phyloP scores from a whole-genome alignment of 1,140 invertebrate genomes.

The Meloidogyne chitwoodi region DNA sequence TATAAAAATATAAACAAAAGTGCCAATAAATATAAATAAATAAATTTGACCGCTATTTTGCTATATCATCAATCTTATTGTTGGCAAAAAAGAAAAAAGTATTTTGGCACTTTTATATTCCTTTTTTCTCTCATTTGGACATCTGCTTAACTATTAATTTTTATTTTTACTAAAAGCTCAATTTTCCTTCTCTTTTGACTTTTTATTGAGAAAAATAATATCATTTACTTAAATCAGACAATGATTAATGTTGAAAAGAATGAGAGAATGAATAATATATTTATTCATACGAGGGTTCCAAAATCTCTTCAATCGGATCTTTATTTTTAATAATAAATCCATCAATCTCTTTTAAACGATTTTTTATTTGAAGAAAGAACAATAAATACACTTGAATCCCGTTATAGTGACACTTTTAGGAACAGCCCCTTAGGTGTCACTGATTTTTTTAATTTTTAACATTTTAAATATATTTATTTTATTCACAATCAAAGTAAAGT shows the following conservation, averaged over 20 bases:
- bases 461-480: not conserved
- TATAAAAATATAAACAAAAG: not conserved
- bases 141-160: not conserved
- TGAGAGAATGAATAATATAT: too few relatives aligned
- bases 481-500: not conserved
- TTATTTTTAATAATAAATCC: not conserved
- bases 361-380: too few relatives aligned
- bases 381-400: too few relatives aligned
- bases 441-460: not conserved
- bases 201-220: not conserved
- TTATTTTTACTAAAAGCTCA: not conserved
- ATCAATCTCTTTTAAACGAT: too few relatives aligned
- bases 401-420: not conserved
- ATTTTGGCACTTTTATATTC: not conserved
- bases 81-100: not conserved
- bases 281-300: too few relatives aligned
- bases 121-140: not conserved
- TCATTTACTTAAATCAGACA: not conserved
- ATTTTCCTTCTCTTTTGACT: not conserved
- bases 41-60: not conserved
- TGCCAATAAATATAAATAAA: not conserved
- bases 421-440: too few relatives aligned
- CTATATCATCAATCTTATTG: not conserved
- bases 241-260: not conserved
- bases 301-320: not conserved